A percentile compares a stretch with the other conserved stretches of the same genome.
phyloP scores from a whole-genome alignment of 2,113 vertebrate species.

The Macrotis lagotis region DNA sequence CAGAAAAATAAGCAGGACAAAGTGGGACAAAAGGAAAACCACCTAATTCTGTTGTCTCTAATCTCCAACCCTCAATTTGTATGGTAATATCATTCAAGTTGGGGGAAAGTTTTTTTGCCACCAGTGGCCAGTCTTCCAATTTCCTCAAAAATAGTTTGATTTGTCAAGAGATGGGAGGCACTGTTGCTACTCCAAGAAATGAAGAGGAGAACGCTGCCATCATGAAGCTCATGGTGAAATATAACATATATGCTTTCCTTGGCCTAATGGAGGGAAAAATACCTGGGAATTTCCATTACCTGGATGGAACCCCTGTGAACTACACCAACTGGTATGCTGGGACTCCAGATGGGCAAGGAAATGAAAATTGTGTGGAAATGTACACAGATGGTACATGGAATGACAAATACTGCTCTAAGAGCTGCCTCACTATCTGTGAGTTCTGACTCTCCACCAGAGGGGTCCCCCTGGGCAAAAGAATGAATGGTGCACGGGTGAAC shows the following conservation, averaged over 20 bases:
- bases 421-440: slow-evolving; percentile 78
- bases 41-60: slow-evolving; percentile 33
- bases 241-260: slow-evolving; percentile 80
- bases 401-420: slow-evolving; percentile 71
- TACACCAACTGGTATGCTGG: slow-evolving; percentile 81
- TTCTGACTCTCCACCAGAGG: slow-evolving; percentile 66
- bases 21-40: background rate
- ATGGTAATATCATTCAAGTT: slow-evolving; percentile 63
- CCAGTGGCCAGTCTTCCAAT: slow-evolving; percentile 75
- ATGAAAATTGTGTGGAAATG: slow-evolving; percentile 82
- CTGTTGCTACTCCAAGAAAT: slow-evolving; percentile 74
- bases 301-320: slow-evolving; percentile 54
- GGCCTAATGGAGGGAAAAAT: slow-evolving; percentile 72
- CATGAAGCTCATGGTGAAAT: slow-evolving; percentile 62
- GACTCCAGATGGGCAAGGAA: slow-evolving; percentile 76
- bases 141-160: slow-evolving; percentile 67
- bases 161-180: slow-evolving; percentile 77
- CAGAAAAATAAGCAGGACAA: background rate
- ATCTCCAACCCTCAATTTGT: slow-evolving; percentile 78
- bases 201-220: slow-evolving; percentile 81
- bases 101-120: slow-evolving; percentile 81
- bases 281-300: slow-evolving; percentile 64
- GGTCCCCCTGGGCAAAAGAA: background rate
- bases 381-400: slow-evolving; percentile 83
- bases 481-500: background rate